These are phyloP conservation scores for Sterna hirundo DNA, from an alignment of 2,113 vertebrate species.

Conservation along the genomic window DNA sequence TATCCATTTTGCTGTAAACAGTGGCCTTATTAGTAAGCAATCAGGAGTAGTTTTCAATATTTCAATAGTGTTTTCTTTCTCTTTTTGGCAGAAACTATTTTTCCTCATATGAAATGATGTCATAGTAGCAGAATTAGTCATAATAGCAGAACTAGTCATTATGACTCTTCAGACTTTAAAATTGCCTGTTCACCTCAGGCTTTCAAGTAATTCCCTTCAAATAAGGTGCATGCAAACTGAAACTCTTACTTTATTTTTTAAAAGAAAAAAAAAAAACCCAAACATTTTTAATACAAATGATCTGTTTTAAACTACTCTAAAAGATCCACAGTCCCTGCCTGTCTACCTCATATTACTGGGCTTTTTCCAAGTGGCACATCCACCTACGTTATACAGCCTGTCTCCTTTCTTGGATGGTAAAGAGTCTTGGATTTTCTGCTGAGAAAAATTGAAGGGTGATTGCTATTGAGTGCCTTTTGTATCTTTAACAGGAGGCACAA, in stretches of 20 bases:
- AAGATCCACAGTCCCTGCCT: neutral
- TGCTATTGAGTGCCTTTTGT: neutral
- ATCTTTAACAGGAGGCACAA: neutral
- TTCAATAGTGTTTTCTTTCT: neutral
- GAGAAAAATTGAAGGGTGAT: neutral
- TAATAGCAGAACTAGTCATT: neutral
- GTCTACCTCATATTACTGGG: neutral
- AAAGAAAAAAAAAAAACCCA: neutral
- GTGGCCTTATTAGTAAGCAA: neutral
- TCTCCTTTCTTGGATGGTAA: neutral
- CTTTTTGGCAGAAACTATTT: neutral
- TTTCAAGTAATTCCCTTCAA: neutral
- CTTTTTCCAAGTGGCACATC: neutral
- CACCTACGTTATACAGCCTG: neutral
- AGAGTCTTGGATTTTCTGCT: neutral
- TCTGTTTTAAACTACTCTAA: neutral
- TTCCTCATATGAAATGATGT: neutral
- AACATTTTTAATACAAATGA: neutral
- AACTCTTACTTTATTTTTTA: neutral
- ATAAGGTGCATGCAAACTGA: neutral
- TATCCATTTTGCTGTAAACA: neutral
- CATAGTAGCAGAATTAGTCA: neutral
- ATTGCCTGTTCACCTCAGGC: neutral
- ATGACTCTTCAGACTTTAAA: neutral
- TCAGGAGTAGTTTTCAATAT: neutral